phyloP scores from a whole-genome alignment of 1,140 invertebrate species.

The Octopus sinensis region DNA sequence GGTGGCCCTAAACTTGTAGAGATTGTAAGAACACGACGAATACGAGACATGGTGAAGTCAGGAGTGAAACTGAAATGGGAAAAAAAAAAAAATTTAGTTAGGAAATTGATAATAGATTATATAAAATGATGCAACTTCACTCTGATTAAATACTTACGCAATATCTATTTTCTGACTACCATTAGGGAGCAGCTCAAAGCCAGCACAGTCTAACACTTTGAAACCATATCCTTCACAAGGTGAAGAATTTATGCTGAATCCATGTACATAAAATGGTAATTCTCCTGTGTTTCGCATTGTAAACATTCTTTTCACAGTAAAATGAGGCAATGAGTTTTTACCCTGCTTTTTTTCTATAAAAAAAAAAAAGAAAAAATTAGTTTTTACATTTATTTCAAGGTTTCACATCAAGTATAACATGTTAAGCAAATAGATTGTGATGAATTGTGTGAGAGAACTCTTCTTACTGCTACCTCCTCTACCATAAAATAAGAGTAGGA shows the following conservation, averaged over 20 bases:
- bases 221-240: slow-evolving; percentile 85
- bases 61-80: slow-evolving; percentile 71
- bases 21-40: slow-evolving; percentile 66
- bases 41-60: slow-evolving; percentile 83
- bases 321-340: slow-evolving; percentile 64
- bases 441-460: too few relatives aligned
- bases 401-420: too few relatives aligned
- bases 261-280: slow-evolving; percentile 68
- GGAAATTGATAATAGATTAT: slow-evolving; percentile 1
- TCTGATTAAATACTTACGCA: slow-evolving; percentile 58
- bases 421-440: too few relatives aligned
- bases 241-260: slow-evolving; percentile 73
- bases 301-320: slow-evolving; percentile 80
- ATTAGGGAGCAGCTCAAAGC: slow-evolving; percentile 79
- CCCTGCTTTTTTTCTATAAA: slow-evolving; percentile 59
- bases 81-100: slow-evolving; percentile 21
- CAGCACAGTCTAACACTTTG: slow-evolving; percentile 76
- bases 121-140: too few relatives aligned
- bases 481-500: too few relatives aligned
- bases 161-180: slow-evolving; percentile 82
- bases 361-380: not conserved
- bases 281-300: slow-evolving; percentile 85
- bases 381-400: too few relatives aligned
- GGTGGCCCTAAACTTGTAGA: slow-evolving; percentile 61
- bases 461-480: too few relatives aligned